Evolutionary conservation across 2,113 vertebrate species (phyloP).

Genomic region (Oryzias woworae): DNA sequence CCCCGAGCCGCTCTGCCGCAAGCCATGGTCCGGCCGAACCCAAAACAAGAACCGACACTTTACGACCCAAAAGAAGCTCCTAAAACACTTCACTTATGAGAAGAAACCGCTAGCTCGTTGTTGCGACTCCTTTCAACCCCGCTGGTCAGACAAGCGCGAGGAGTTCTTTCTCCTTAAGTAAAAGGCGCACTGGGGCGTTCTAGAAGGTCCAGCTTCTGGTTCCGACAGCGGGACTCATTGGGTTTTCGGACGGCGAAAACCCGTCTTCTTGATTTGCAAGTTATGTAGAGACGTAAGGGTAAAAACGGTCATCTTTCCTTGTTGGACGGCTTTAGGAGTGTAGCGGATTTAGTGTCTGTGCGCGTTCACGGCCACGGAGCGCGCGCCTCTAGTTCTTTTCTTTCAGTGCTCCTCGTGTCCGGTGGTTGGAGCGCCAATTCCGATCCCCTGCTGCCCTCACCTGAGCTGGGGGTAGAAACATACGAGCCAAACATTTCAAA

Average conservation of each 20-base stretch:
- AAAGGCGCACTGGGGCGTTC: constrained; percentile 6
- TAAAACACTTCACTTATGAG: constrained; percentile 18
- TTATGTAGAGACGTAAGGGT: neutral
- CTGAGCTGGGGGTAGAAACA: constrained; percentile 12
- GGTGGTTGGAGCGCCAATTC: constrained; percentile 29
- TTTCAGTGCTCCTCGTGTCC: constrained; percentile 32
- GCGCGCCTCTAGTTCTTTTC: constrained; percentile 41
- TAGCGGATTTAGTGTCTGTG: constrained; percentile 70
- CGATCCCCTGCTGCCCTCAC: constrained; percentile 48
- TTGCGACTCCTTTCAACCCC: constrained; percentile 53
- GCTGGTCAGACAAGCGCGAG: constrained; percentile 47
- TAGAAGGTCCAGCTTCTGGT: neutral
- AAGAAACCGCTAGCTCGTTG: constrained; percentile 35
- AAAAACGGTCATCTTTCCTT: constrained; percentile 31
- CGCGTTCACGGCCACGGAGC: constrained; percentile 65
- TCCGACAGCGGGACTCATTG: constrained; percentile 10
- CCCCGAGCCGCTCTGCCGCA: constrained; percentile 14
- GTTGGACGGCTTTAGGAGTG: constrained; percentile 46
- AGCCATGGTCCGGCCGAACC: constrained; percentile 21
- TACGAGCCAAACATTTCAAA: neutral
- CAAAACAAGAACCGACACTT: neutral
- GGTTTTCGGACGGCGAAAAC: neutral
- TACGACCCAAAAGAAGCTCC: neutral
- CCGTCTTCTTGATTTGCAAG: neutral
- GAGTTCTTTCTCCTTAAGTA: constrained; percentile 41